Evolutionary conservation across 2,888 invertebrate species (phyloP), one percentile per base, ranked within the genome.

Genomic region (Noctua janthe): DNA sequence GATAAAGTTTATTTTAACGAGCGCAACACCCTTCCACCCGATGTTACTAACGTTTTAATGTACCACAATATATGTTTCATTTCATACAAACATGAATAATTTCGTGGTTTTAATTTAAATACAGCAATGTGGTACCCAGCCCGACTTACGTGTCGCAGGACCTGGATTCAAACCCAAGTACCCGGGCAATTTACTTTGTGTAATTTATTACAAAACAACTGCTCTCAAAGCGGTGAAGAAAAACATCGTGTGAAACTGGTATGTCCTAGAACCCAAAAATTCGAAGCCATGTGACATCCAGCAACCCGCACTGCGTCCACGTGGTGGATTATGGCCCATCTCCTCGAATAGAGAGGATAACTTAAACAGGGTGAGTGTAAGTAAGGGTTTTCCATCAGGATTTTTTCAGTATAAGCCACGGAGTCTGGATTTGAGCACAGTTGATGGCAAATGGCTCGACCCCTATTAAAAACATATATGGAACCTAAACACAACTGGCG

Each of bases 1-100:
- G 71, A 87, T 85, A 87, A 87, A 87, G 80, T 85, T 85, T 66
- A 80, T 84, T 84, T 87, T 85, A 87, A 85, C 88, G 81, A 78
- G 74, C 72, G 59, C 56, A 29, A 39, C 59, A 75, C 76, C 84
- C 56, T 84, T 29, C 66, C 49, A 71, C 29, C 62, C 71, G 20
- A 59, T 47, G 75, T 71, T 85, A 74, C 74, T 70, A 74, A 76
- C 76, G 59, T 74, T 87, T 84, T 84, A 80, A 85, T 85, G 59
- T 80, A 69, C 80, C 76, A 80, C 80, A 87, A 76, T 74, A 74
- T 87, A 74, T 78, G 78, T 75, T 59, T 35, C 29, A 78, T 71
- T 78, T 67, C 59, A 71, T 67, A 71, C 29, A 47, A 56, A 74
- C 39, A 23, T 75, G n/a, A 64, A 84, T 72, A 54, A 77, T 64